phyloP scores from a whole-genome alignment of 2,888 invertebrate species.

The Apantesis nais region DNA sequence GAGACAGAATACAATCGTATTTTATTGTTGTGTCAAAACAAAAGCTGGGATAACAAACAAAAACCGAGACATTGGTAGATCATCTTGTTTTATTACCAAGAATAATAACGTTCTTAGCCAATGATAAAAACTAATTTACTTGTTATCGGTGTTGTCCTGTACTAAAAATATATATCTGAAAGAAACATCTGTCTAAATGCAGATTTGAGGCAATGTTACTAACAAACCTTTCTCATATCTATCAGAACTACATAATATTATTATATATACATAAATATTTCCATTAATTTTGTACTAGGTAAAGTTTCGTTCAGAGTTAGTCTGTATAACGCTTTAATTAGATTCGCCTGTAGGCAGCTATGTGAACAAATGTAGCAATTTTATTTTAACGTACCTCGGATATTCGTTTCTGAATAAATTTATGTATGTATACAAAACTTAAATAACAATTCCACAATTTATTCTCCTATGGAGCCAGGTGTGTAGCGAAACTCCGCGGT shows the following conservation, averaged over 20 bases:
- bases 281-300: too few species aligned
- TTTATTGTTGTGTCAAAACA: conserved; percentile 51
- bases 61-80: conserved; percentile 29
- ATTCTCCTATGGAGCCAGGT: too few species aligned
- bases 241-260: background rate
- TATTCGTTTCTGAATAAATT: background rate
- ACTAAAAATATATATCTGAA: background rate
- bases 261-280: too few species aligned
- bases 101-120: conserved; percentile 24
- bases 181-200: background rate
- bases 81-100: conserved; percentile 27
- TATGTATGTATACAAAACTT: too few species aligned
- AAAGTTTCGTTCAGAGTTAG: background rate
- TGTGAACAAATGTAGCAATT: too few species aligned
- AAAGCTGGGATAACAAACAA: conserved; percentile 41
- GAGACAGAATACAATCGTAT: conserved; percentile 45
- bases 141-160: background rate
- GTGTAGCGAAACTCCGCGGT: too few species aligned
- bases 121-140: background rate
- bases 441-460: too few species aligned
- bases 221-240: background rate
- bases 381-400: too few species aligned
- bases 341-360: too few species aligned
- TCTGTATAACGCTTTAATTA: too few species aligned
- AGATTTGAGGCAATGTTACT: background rate